phyloP scores from a whole-genome alignment of 2,113 vertebrate genomes.

The Atlantisia rogersi region DNA sequence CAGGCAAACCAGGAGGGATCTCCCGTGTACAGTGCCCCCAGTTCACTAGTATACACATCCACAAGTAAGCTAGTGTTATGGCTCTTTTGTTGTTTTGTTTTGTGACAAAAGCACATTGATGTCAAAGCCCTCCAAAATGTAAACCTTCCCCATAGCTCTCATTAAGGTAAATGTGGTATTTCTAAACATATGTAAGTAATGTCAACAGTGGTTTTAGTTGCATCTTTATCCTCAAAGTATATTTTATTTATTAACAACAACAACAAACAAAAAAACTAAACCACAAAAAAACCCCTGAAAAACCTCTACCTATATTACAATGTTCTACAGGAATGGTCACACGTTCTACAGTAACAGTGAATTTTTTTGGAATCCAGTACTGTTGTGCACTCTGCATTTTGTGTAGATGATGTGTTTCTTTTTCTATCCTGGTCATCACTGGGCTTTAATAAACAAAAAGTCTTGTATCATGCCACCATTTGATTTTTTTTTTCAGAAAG shows the following conservation, averaged over 20 bases:
- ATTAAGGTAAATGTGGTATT: not conserved
- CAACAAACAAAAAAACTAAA: not conserved
- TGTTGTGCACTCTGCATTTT: not conserved
- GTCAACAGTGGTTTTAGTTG: not conserved
- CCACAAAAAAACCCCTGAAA: too few relatives aligned
- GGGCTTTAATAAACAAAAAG: not conserved
- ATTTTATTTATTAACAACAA: not conserved
- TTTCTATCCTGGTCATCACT: not conserved
- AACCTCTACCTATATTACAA: not conserved
- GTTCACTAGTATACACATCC: conserved; percentile 86
- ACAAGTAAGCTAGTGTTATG: conserved; percentile 79
- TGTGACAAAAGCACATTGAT: conserved; percentile 62
- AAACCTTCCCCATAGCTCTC: not conserved
- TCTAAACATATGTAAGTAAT: conserved; percentile 19
- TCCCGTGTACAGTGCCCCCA: conserved; percentile 85
- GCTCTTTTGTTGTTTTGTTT: conserved; percentile 62
- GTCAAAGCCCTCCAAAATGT: conserved; percentile 48
- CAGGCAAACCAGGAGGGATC: conserved; percentile 85
- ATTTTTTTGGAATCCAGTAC: not conserved
- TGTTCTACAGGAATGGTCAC: not conserved
- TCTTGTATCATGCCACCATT: not conserved
- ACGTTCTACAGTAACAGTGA: not conserved
- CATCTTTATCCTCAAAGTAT: not conserved
- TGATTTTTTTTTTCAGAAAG: not conserved
- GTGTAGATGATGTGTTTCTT: not conserved